Evolutionary conservation across 2,888 invertebrate species (phyloP).

Genomic region (Neocrepidodera transversa): DNA sequence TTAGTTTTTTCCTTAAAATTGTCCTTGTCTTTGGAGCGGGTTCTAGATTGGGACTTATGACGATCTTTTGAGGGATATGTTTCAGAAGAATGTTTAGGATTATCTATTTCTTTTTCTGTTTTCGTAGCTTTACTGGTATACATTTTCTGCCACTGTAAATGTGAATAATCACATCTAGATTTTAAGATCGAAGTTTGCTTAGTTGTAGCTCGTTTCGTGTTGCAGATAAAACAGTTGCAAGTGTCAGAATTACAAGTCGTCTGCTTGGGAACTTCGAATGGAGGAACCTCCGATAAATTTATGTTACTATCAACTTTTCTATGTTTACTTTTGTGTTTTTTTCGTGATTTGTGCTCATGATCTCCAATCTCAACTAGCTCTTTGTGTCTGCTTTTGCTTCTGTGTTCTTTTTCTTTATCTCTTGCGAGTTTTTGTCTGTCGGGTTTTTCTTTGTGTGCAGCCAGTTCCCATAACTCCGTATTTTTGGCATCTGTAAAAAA

Average conservation of each 20-base stretch:
- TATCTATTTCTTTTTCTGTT: neutral
- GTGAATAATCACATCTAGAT: neutral
- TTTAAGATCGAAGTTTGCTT: neutral
- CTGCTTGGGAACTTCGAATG: neutral
- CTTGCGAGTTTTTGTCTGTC: too few relatives aligned
- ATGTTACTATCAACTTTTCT: neutral
- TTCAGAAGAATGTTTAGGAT: too few relatives aligned
- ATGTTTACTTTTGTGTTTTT: neutral
- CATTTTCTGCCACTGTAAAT: neutral
- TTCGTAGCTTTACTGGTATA: neutral
- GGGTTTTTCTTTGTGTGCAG: too few relatives aligned
- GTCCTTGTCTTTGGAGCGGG: too few relatives aligned
- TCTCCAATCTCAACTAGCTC: too few relatives aligned
- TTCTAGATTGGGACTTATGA: too few relatives aligned
- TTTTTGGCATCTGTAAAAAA: too few relatives aligned
- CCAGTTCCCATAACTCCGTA: too few relatives aligned
- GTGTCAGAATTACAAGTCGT: neutral
- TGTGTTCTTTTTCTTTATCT: too few relatives aligned
- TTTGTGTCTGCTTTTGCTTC: too few relatives aligned
- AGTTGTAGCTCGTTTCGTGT: neutral
- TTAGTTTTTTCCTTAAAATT: too few relatives aligned
- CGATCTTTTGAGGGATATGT: too few relatives aligned
- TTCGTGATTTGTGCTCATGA: neutral
- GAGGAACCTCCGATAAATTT: neutral
- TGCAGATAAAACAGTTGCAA: neutral